phyloP scores from a whole-genome alignment of 2,888 invertebrate species.

The Trachelus troglodyta region DNA sequence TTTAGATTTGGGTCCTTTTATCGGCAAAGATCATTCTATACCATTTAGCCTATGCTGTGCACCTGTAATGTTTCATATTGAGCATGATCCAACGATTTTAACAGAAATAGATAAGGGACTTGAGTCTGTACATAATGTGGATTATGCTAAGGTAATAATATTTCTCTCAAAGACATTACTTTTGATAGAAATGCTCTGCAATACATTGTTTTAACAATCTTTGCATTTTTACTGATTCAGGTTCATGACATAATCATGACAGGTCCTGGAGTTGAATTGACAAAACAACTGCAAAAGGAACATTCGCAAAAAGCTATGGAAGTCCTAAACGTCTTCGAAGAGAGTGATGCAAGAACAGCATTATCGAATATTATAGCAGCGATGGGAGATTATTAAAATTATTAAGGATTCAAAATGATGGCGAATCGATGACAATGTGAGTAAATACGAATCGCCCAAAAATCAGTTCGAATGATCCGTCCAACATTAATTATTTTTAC shows the following conservation, averaged over 20 bases:
- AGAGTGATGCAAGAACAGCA: conserved; percentile 86
- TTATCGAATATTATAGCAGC: conserved; percentile 88
- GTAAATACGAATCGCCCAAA: conserved; percentile 29
- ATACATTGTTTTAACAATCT: conserved; percentile 16
- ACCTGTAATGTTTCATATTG: conserved; percentile 85
- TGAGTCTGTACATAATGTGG: conserved; percentile 75
- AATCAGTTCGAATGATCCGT: conserved; percentile 40
- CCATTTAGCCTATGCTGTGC: conserved; percentile 82
- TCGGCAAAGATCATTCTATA: conserved; percentile 69
- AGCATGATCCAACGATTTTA: conserved; percentile 78
- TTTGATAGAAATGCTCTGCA: neutral
- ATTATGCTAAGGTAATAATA: conserved; percentile 69
- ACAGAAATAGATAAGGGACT: conserved; percentile 76
- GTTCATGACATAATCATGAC: conserved; percentile 72
- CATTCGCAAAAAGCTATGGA: conserved; percentile 82
- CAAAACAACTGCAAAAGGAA: conserved; percentile 79
- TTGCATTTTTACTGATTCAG: conserved; percentile 23
- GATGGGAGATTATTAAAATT: conserved; percentile 76
- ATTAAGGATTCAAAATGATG: neutral
- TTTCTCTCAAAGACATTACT: neutral
- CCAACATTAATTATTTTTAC: conserved; percentile 32
- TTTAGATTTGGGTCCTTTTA: conserved; percentile 80
- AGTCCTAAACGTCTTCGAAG: conserved; percentile 80
- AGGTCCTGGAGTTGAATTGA: conserved; percentile 80
- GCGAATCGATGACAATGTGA: neutral